Evolutionary conservation across 2,888 invertebrate genomes (phyloP).

Genomic region (Xylophagus ater): DNA sequence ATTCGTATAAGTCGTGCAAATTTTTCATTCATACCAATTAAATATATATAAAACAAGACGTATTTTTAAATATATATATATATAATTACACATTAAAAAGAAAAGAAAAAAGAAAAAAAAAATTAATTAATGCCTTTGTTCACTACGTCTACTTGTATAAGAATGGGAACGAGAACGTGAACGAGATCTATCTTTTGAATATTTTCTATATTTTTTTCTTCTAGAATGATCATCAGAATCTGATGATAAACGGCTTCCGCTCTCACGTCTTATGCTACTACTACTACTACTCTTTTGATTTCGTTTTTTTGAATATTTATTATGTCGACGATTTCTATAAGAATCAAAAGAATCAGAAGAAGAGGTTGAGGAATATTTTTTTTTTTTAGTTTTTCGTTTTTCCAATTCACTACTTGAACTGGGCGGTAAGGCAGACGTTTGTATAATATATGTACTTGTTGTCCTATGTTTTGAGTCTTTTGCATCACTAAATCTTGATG

Average conservation of each 20-base stretch:
- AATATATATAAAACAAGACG: no score
- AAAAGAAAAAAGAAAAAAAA: no score
- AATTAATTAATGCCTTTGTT: background rate
- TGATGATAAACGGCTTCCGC: conserved; percentile 23
- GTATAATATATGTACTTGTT: conserved; percentile 8
- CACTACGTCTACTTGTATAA: conserved; percentile 4
- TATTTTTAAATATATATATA: no score
- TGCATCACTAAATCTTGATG: conserved; percentile 37
- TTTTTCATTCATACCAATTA: no score
- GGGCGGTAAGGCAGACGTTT: conserved; percentile 7
- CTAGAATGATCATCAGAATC: conserved; percentile 23
- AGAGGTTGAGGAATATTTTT: conserved; percentile 5
- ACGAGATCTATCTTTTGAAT: conserved; percentile 10
- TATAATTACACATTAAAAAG: no score
- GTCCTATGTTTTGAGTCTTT: conserved; percentile 27
- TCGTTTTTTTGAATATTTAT: conserved; percentile 6
- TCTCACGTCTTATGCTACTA: conserved; percentile 6
- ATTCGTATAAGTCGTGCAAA: no score
- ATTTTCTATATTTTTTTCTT: conserved; percentile 16
- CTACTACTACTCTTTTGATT: conserved; percentile 4
- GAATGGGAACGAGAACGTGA: conserved; percentile 9
- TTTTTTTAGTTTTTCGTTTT: conserved; percentile 7
- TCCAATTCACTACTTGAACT: conserved; percentile 12
- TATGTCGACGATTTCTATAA: conserved; percentile 6
- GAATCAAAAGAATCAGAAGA: conserved; percentile 14